Percentiles rank a stretch among this genome's conserved stretches.
These are phyloP conservation scores for Microplitis deprimator DNA, from an alignment of 2,888 invertebrate genomes.

Conservation along the genomic window DNA sequence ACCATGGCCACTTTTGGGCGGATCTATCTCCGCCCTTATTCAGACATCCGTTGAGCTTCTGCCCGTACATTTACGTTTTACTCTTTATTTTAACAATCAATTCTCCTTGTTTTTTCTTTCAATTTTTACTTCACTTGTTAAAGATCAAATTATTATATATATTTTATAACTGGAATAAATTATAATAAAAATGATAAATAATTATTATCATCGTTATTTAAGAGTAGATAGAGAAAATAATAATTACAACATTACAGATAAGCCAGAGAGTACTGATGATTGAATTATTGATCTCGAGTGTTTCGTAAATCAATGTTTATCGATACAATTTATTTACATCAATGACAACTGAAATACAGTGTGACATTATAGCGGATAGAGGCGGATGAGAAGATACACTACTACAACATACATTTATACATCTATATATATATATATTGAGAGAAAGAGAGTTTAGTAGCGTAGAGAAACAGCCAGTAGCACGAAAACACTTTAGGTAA, in stretches of 20 bases:
- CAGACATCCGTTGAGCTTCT: constrained; percentile 42
- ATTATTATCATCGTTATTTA: too few relatives aligned
- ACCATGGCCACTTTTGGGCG: constrained; percentile 55
- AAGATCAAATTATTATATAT: too few relatives aligned
- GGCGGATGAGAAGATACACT: constrained; percentile 35
- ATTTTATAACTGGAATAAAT: too few relatives aligned
- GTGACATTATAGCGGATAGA: constrained; percentile 33
- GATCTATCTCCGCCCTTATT: constrained; percentile 48
- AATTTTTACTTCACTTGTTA: constrained; percentile 21
- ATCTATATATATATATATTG: background rate
- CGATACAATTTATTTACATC: constrained; percentile 38
- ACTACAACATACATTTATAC: background rate
- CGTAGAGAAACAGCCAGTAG: constrained; percentile 48
- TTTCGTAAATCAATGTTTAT: constrained; percentile 20
- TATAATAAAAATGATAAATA: too few relatives aligned
- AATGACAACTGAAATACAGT: constrained; percentile 28
- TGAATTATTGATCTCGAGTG: constrained; percentile 9
- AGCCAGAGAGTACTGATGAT: background rate
- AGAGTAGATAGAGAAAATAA: too few relatives aligned
- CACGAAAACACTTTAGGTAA: constrained; percentile 59
- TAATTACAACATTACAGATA: background rate
- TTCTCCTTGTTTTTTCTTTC: constrained; percentile 33
- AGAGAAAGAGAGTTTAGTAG: background rate
- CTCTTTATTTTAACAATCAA: constrained; percentile 35
- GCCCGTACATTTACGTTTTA: constrained; percentile 38